Percentiles rank a stretch among this genome's conserved stretches.
Evolutionary conservation across 2,113 vertebrate species (phyloP).

Genomic region (Antigone vipio): DNA sequence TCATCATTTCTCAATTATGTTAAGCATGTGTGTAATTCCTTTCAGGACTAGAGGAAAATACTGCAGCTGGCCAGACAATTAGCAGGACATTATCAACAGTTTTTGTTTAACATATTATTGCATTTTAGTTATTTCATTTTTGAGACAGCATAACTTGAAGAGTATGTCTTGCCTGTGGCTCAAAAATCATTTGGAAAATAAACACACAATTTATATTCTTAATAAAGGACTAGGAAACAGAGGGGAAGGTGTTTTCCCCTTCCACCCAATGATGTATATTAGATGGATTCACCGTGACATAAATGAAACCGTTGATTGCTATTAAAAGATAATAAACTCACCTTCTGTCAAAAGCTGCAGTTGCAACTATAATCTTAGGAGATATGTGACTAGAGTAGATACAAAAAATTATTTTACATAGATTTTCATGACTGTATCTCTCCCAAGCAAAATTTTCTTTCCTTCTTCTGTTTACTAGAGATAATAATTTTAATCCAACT

Average conservation of each 20-base stretch:
- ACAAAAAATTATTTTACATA: neutral
- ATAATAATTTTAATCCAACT: neutral
- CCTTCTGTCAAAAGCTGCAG: neutral
- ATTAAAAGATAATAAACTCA: neutral
- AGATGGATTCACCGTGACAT: neutral
- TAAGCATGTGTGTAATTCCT: neutral
- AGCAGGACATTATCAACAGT: neutral
- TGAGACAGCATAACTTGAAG: neutral
- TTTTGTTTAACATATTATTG: neutral
- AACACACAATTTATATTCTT: neutral
- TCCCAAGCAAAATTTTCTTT: neutral
- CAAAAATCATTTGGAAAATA: neutral
- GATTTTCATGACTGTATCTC: neutral
- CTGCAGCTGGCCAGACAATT: neutral
- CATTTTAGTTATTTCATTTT: neutral
- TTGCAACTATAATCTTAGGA: neutral
- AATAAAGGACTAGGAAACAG: neutral
- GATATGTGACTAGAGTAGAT: neutral
- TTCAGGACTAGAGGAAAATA: neutral
- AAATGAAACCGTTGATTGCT: neutral
- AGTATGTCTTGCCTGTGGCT: neutral
- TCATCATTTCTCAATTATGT: neutral
- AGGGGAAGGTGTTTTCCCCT: neutral
- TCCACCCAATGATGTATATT: neutral
- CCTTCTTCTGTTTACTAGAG: neutral